phyloP scores from a whole-genome alignment of 2,113 vertebrate genomes.

The Passer domesticus region DNA sequence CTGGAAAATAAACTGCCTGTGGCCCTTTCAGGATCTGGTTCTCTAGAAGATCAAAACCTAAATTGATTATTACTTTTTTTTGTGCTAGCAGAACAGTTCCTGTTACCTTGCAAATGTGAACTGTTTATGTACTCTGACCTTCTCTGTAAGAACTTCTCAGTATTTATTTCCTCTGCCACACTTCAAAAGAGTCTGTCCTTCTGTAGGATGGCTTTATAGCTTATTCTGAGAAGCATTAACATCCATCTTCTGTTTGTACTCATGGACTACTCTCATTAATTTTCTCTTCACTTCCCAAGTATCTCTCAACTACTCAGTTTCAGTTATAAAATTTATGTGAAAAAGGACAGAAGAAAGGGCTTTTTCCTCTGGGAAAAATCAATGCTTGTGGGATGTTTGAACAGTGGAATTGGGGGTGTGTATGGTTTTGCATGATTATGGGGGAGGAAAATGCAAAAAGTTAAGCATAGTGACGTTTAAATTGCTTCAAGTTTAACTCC shows the following conservation, averaged over 20 bases:
- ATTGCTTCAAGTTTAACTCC: background rate
- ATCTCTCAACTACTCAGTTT: background rate
- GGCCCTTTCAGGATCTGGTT: background rate
- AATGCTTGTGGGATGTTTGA: background rate
- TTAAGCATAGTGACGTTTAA: background rate
- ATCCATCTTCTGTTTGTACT: background rate
- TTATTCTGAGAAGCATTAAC: constrained; percentile 11
- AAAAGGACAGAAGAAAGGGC: background rate
- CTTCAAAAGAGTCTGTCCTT: background rate
- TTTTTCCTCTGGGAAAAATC: background rate
- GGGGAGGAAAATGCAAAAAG: background rate
- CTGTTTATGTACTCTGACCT: constrained; percentile 7
- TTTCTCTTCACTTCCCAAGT: background rate
- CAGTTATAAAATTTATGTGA: background rate
- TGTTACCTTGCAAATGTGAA: background rate
- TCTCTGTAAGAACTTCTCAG: background rate
- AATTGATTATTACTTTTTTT: background rate
- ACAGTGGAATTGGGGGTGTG: background rate
- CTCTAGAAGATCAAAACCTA: background rate
- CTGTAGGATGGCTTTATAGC: background rate
- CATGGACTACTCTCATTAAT: background rate
- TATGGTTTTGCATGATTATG: background rate
- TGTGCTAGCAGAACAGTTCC: background rate
- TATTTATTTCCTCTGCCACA: background rate
- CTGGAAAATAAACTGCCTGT: background rate